These are phyloP conservation scores for Stenodera caucasica DNA, from an alignment of 2,888 invertebrate genomes.

Conservation along the genomic window DNA sequence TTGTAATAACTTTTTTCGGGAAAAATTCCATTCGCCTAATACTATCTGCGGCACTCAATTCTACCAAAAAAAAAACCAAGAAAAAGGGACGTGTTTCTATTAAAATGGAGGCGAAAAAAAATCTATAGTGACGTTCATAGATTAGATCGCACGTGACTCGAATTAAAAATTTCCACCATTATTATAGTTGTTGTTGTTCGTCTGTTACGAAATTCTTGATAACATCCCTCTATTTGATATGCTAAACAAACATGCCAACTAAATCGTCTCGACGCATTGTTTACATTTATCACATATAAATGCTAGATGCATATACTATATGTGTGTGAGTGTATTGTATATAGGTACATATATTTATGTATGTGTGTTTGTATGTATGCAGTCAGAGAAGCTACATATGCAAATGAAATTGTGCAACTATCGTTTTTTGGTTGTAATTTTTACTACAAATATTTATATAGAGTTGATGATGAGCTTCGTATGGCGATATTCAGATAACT, in stretches of 20 bases:
- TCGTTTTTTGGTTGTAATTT: background rate
- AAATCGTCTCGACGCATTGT: slow-evolving; percentile 25
- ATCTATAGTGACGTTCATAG: too few relatives aligned
- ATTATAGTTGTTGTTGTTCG: too few relatives aligned
- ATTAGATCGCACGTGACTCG: background rate
- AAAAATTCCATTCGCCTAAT: background rate
- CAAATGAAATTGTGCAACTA: background rate
- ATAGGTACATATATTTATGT: too few relatives aligned
- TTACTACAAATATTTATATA: background rate
- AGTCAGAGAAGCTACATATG: background rate
- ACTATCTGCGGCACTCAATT: too few relatives aligned
- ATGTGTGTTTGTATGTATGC: too few relatives aligned
- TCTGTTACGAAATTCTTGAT: background rate
- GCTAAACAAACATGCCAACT: slow-evolving; percentile 18
- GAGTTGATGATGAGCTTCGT: too few relatives aligned
- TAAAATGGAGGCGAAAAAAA: too few relatives aligned
- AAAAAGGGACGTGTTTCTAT: too few relatives aligned
- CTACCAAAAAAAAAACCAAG: too few relatives aligned
- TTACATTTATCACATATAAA: slow-evolving; percentile 22
- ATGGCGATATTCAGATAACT: too few relatives aligned
- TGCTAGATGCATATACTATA: background rate
- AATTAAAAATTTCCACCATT: background rate
- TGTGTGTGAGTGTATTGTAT: too few relatives aligned
- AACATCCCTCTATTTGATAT: slow-evolving; percentile 4
- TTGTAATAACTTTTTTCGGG: background rate